A percentile compares a stretch with the other conserved stretches of the same genome.
These are phyloP conservation scores for Campylomormyrus numenius DNA, from an alignment of 2,113 vertebrate species.

Conservation along the genomic window DNA sequence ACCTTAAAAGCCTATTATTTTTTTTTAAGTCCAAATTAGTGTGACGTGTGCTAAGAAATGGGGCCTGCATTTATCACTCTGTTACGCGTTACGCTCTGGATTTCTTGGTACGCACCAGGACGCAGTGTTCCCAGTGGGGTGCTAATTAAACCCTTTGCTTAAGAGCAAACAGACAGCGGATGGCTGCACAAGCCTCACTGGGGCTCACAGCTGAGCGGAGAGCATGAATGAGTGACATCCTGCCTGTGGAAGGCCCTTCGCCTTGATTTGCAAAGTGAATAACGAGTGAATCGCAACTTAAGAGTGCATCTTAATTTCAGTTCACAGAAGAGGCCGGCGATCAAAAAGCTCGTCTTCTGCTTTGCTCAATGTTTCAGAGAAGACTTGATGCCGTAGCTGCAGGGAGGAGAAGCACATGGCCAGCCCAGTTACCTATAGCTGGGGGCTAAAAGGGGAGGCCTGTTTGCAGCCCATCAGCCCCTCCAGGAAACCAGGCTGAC, in stretches of 20 bases:
- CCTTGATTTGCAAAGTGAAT: background rate
- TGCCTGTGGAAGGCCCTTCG: background rate
- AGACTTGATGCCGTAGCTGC: background rate
- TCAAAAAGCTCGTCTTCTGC: background rate
- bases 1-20: too few relatives aligned
- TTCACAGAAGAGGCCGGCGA: background rate
- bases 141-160: background rate
- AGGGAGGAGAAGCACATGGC: background rate
- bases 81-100: background rate
- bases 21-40: background rate
- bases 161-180: background rate
- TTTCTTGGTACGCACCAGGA: background rate
- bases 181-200: background rate
- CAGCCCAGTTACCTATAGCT: background rate
- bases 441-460: background rate
- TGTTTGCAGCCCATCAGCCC: background rate
- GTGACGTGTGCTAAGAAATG: background rate
- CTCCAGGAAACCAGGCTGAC: background rate
- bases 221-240: background rate
- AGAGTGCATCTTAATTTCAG: background rate
- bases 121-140: too few relatives aligned
- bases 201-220: background rate
- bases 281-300: background rate
- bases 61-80: background rate
- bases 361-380: background rate